Base-by-base conservation (phyloP, 2,113 vertebrate species). In the Mastomys natalensis region DNA sequence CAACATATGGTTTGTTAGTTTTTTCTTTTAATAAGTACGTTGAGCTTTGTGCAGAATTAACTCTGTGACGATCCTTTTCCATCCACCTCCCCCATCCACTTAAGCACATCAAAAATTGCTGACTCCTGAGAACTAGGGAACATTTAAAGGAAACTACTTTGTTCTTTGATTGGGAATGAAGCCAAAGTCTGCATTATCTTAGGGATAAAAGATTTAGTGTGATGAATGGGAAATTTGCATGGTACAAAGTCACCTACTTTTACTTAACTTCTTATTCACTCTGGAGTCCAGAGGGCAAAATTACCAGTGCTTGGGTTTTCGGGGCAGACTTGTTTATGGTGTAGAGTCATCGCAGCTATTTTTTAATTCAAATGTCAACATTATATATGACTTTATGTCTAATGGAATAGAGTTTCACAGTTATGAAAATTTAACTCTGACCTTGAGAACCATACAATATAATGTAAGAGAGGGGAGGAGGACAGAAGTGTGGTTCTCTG, bases 101-200 rank as follows among this genome's bases (percentile, higher is more conserved):
- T 84, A 72, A 22, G 4, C 43, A 84, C 34, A 74, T 92, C 48
- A 76, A 76, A 93, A 96, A 94, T 51, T 95, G 84, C 84, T 96
- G 88, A 95, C 88, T 80, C 90, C 37, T 66, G 16, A 95, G 21
- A 62, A 86, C 74, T 64, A 74, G 43, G 29, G 86, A 87, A 74
- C 43, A 91, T 94, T 95, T 89, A 95, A 92, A 92, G 90, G 82
- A 95, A 96, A 94, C 16, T 55, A 31, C 48, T 96, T 96, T 96
- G 84, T 97, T 96, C 70, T 81, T 95, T 51, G 40, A 89, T 12
- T 94, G 81, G 90, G 81, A 96, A 95, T 95, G 58, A 91, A 87
- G 88, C 92, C 77, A 95, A 96, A 90, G 68, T 96, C 60, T 95
- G 19, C 85, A 95, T 97, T 94, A 95, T 89, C 45, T 43, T 76